Percentiles rank a stretch among this genome's conserved stretches.
These are phyloP conservation scores for Axinella damicornis DNA, from an alignment of 37 sponge, comb jelly and placozoan species.

Conservation along the genomic window DNA sequence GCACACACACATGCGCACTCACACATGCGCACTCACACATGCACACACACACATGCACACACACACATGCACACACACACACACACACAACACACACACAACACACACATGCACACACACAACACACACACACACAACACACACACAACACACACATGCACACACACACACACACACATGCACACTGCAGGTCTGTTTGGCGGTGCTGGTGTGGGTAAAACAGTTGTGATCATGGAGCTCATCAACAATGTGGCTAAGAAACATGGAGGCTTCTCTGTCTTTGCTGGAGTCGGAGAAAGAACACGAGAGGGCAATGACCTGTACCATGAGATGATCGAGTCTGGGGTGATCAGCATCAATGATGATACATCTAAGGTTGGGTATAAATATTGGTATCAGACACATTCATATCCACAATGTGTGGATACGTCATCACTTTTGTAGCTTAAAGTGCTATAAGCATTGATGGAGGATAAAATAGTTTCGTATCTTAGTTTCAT, in stretches of 20 bases:
- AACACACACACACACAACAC: not conserved
- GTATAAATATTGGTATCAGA: no score
- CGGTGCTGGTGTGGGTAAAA: conserved; percentile 99
- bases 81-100: no score
- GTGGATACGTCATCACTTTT: no score
- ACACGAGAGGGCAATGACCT: conserved; percentile 98
- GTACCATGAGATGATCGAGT: conserved; percentile 99
- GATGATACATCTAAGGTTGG: conserved; percentile 90
- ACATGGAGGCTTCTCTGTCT: conserved; percentile 99
- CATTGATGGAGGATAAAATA: no score
- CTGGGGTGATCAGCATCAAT: conserved; percentile 92
- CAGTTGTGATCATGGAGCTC: conserved; percentile 99
- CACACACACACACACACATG: conserved; percentile 1
- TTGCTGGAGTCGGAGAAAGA: conserved; percentile 99
- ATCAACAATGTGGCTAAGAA: conserved; percentile 99
- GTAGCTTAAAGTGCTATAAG: no score
- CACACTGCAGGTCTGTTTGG: conserved; percentile 91
- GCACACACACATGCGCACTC: not conserved
- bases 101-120: conserved; percentile 6
- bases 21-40: not conserved
- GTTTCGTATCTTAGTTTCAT: no score
- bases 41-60: not conserved
- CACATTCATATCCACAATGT: no score
- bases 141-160: not conserved
- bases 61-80: not conserved